phyloP scores from a whole-genome alignment of 2,113 vertebrate species.

The Capreolus pygargus region DNA sequence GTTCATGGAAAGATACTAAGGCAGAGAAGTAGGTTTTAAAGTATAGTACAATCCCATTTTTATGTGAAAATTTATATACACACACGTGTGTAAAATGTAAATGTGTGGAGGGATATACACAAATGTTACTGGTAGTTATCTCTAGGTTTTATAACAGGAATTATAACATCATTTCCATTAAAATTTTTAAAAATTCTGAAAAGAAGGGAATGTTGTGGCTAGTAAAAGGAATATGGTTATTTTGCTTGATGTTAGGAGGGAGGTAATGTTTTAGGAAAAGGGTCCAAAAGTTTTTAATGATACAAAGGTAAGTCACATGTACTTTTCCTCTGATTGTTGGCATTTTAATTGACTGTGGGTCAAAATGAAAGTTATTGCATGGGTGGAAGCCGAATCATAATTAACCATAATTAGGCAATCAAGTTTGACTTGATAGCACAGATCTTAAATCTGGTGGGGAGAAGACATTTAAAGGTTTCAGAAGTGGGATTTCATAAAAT shows the following conservation, averaged over 20 bases:
- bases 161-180: neutral
- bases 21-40: slow-evolving; percentile 3
- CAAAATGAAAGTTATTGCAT: neutral
- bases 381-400: neutral
- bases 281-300: neutral
- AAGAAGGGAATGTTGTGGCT: neutral
- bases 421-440: slow-evolving; percentile 8
- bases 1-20: slow-evolving; percentile 7
- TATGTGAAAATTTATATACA: neutral
- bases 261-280: neutral
- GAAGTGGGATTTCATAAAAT: neutral
- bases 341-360: neutral
- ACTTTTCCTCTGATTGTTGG: neutral
- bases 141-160: neutral
- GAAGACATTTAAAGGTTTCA: neutral
- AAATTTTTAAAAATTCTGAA: neutral
- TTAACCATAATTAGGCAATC: neutral
- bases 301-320: neutral
- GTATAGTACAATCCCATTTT: neutral
- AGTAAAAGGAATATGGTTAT: slow-evolving; percentile 14
- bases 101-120: neutral
- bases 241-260: neutral
- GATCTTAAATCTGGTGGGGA: slow-evolving; percentile 8
- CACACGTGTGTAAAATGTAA: neutral
- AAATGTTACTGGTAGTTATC: neutral